Base-by-base conservation (phyloP, 2,113 vertebrate genomes). In the Dascyllus trimaculatus region DNA sequence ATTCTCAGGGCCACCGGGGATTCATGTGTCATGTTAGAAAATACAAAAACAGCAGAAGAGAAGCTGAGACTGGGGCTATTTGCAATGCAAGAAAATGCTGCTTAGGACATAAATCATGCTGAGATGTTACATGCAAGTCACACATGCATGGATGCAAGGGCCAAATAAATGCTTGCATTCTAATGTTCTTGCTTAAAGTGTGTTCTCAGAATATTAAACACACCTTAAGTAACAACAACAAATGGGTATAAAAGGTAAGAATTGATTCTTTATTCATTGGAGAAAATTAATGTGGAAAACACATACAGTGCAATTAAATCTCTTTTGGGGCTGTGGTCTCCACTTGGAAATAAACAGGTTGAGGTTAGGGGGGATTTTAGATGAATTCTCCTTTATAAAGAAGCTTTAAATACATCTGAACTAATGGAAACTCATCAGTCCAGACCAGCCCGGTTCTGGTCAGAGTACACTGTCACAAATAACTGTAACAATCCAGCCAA, bases 11-110 rank as follows among this genome's bases (percentile, higher is more conserved):
- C 95, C 97, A 90, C 96, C 85, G 82, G 97, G 97, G 97, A 98
- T 95, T 95, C 95, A 96, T 97, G 95, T 85, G 95, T 99, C 97
- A 96, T 94, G 75, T 93, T 94, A 94, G 86, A 84, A 92, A 93
- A 93, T 88, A 87, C 78, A 85, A 94, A 95, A 95, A 79, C 85
- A 81, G 84, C 68, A 89, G 81, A 75, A 79, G 75, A 68, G 84
- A 81, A 61, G 73, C 82, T 52, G 58, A 79, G 77, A 71, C 51
- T 78, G 59, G 21, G 58, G 71, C 75, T 74, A 29, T 84, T 92
- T 89, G 69, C 79, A 57, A 87, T 85, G 82, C 84, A 94, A 93
- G 95, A 94, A 95, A 95, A 95, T 85, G 88, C 94, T 90, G 93
- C 82, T 92, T 89, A 90, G 92, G 86, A 91, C 92, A 95, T 96